Evolutionary conservation across 2,113 vertebrate species (phyloP).

Genomic region (Cynocephalus volans): DNA sequence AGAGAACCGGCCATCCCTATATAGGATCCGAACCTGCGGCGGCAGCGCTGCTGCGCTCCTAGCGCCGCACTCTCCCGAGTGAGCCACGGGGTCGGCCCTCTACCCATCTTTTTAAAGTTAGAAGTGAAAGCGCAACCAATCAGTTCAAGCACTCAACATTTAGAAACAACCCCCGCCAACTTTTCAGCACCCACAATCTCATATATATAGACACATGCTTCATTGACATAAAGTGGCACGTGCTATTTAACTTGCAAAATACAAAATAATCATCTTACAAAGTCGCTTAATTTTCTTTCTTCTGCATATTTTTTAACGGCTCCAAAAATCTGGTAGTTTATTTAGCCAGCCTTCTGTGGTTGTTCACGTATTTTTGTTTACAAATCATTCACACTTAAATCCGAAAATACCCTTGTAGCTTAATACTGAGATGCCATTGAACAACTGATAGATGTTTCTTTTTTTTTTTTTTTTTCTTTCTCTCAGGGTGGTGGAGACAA

Average conservation of each 20-base stretch:
- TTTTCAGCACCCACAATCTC: not conserved
- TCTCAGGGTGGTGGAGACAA: not conserved
- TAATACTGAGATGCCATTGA: not conserved
- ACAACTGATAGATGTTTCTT: not conserved
- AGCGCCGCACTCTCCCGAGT: too few species aligned
- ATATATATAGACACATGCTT: not conserved
- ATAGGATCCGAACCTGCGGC: too few species aligned
- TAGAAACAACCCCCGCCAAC: not conserved
- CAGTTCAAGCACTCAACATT: not conserved
- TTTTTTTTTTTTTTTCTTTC: not conserved
- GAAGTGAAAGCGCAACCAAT: not conserved
- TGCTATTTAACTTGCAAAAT: not conserved
- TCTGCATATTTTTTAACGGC: not conserved
- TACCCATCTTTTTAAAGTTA: conserved; percentile 12
- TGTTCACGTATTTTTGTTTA: not conserved
- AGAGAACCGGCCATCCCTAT: too few species aligned
- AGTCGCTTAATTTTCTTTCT: conserved; percentile 18
- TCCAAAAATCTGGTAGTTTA: conserved; percentile 15
- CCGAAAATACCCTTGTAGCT: not conserved
- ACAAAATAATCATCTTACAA: not conserved
- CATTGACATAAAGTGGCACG: not conserved
- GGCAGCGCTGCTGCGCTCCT: too few species aligned
- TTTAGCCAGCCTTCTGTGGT: not conserved
- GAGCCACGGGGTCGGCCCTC: too few species aligned
- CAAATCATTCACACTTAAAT: not conserved